phyloP scores from a whole-genome alignment of 1,140 invertebrate species.

The Diorhabda sublineata region DNA sequence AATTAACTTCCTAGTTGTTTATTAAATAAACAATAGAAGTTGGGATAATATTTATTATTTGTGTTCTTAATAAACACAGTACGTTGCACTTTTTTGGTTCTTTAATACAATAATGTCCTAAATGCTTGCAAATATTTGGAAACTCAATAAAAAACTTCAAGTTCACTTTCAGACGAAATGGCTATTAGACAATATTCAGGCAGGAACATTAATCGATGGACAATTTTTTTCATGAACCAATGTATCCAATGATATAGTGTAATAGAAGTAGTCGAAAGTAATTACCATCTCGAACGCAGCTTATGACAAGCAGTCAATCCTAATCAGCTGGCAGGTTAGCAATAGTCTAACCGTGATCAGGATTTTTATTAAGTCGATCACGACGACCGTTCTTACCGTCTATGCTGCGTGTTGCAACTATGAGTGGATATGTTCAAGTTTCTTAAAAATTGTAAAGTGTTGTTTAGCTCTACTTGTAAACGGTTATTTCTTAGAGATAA shows the following conservation, averaged over 20 bases:
- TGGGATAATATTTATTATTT: too few species aligned
- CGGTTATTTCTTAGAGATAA: conserved; percentile 19
- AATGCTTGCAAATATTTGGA: too few species aligned
- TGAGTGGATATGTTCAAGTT: conserved; percentile 24
- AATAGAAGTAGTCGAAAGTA: conserved; percentile 28
- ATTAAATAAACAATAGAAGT: too few species aligned
- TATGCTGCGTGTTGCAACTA: conserved; percentile 28
- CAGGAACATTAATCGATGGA: conserved; percentile 6
- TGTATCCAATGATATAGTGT: conserved; percentile 14
- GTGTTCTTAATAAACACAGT: too few species aligned
- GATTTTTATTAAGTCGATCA: conserved; percentile 26
- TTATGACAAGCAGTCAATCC: conserved; percentile 31
- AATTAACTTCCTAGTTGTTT: too few species aligned
- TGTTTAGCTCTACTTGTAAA: conserved; percentile 22
- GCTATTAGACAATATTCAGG: conserved; percentile 1
- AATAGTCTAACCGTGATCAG: conserved; percentile 26
- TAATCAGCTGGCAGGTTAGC: conserved; percentile 26
- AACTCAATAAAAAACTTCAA: too few species aligned
- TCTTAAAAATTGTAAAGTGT: conserved; percentile 21
- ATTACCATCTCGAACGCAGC: conserved; percentile 32
- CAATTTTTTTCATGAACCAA: neutral
- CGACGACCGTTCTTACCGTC: conserved; percentile 28
- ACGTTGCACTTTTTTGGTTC: too few species aligned
- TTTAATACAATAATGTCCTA: too few species aligned
- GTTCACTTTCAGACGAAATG: too few species aligned